Base-by-base conservation (phyloP, 2,888 invertebrate genomes). In the Erebia epiphron region DNA sequence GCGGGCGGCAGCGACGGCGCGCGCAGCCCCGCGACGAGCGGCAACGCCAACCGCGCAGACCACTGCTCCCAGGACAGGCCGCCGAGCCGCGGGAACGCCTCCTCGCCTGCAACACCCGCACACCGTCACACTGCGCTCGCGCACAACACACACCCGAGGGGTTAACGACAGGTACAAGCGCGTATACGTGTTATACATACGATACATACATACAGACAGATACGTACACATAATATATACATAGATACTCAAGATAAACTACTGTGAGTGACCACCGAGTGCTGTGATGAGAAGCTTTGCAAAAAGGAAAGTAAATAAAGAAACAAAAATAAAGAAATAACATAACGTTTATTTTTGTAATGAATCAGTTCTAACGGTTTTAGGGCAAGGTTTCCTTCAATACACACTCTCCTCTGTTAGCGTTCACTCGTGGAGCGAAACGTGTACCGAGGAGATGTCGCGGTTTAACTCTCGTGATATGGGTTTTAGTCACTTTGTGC, bases 41-140 rank as follows among this genome's bases (percentile, higher is more conserved):
- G 96, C 90, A 96, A 94, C 80, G 96, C 96, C 87, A 97, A 90
- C 79, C 97, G 94, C 79, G 96, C 95, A 80, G 96, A 96, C 96
- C 96, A 96, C 88, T 95, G 95, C 80, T 95, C 95, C 96, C 96
- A 96, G 86, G 95, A 94, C 88, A 94, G 94, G 81, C 95, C 95
- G 90, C 94, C 94, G 94, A 95, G 92, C 86, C 96, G 93, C 78
- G 94, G 95, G 94, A 96, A 95, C 92, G 95, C 95, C 92, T 95
- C 82, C 75, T 80, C 82, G 69, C 84, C 87, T 89, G 90, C 83
- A 90, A 90, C 80, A 83, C 83, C 84, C 78, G 82, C 76, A 82
- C 76, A 77, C 75, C 75, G 76, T 79, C 81, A 80, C 80, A 76
- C 56, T 18, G 18, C 79, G 76, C 75, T 76, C 69, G 71, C 71